Conservation (phyloP, 2,797 vertebrate species). For the Philypnodon macrostomus region DNA sequence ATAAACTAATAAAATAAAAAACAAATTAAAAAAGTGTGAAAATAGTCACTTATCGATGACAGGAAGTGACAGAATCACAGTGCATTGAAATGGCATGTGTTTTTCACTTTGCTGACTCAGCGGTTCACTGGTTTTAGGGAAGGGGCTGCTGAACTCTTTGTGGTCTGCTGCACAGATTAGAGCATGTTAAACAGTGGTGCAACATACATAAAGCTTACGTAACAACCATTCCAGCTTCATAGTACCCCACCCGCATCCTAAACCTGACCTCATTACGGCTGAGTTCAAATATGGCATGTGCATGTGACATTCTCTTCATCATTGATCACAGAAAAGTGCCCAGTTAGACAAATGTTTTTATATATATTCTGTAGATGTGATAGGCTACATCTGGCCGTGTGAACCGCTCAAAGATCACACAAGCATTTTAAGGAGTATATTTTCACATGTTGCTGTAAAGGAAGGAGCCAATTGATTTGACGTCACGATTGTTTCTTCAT, state of each 20-base stretch:
- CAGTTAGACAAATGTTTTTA: too few relatives aligned
- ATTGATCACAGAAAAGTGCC: too few relatives aligned
- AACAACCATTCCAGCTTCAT: slow-evolving; percentile 4
- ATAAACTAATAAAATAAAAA: too few relatives aligned
- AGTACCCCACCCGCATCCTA: background rate
- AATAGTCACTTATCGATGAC: background rate
- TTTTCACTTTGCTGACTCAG: slow-evolving; percentile 24
- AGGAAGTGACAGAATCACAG: background rate
- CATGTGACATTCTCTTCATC: too few relatives aligned
- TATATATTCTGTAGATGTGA: background rate
- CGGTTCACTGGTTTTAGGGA: slow-evolving; percentile 3
- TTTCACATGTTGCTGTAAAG: slow-evolving; percentile 1
- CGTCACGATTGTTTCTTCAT: background rate
- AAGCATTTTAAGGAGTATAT: slow-evolving; percentile 8
- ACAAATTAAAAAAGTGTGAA: background rate
- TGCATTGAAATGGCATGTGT: background rate
- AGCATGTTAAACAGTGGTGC: slow-evolving; percentile 8
- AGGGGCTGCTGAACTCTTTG: slow-evolving; percentile 6
- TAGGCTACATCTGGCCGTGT: background rate
- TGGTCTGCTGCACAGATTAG: slow-evolving; percentile 10
- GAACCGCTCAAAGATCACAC: background rate
- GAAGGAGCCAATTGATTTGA: slow-evolving; percentile 10
- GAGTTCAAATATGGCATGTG: background rate
- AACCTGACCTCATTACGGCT: slow-evolving; percentile 1
- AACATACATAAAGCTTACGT: slow-evolving; percentile 9